These are phyloP conservation scores for Donacobius atricapilla DNA, from an alignment of 2,113 vertebrate genomes.

Conservation along the genomic window DNA sequence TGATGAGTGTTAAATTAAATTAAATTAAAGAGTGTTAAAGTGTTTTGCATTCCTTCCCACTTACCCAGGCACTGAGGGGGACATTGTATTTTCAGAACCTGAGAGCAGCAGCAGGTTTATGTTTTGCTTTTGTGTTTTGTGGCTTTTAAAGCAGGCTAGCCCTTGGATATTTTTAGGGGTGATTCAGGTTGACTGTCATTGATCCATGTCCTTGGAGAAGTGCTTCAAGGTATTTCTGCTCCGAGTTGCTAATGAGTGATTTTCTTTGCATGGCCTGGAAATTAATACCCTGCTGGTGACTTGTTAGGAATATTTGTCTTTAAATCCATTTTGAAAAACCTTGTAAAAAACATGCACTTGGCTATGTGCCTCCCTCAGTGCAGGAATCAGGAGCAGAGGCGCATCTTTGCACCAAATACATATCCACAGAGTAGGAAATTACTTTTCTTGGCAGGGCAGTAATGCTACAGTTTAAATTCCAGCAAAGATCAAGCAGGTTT, in stretches of 20 bases:
- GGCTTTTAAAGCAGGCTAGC: background rate
- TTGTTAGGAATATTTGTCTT: background rate
- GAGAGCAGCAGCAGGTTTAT: background rate
- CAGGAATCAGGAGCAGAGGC: background rate
- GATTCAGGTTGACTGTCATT: background rate
- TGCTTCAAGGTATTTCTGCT: background rate
- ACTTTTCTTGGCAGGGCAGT: background rate
- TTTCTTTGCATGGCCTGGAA: background rate
- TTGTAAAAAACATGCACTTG: background rate
- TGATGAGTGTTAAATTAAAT: no score
- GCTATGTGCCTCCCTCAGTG: background rate
- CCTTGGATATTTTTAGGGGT: background rate
- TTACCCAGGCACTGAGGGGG: background rate
- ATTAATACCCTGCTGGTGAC: background rate
- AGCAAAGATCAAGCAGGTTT: background rate
- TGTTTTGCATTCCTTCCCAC: background rate
- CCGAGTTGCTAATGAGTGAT: background rate
- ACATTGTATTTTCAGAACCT: background rate
- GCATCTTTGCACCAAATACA: background rate
- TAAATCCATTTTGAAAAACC: background rate
- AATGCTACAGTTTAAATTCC: background rate
- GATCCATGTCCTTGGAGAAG: background rate
- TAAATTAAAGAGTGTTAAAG: background rate
- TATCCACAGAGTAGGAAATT: background rate
- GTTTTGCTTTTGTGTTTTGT: background rate